Conservation (phyloP, 2,888 invertebrate species). For the Papilio elwesi region DNA sequence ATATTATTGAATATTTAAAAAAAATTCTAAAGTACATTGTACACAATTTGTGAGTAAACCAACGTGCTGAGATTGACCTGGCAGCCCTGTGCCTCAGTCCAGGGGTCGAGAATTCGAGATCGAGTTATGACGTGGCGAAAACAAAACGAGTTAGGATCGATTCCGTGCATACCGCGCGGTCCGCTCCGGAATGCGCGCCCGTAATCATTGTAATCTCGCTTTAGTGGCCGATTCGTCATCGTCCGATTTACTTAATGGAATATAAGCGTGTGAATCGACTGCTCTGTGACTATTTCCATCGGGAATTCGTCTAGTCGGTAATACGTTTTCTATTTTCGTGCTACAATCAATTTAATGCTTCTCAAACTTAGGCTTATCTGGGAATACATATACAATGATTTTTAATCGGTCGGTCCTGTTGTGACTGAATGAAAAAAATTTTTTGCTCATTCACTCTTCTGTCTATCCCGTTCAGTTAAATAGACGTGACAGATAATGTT, state of each 20-base stretch:
- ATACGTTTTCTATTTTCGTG: slow-evolving; percentile 52
- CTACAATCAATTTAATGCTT: slow-evolving; percentile 26
- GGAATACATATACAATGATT: background rate
- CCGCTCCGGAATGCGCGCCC: slow-evolving; percentile 73
- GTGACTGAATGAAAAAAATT: too few relatives aligned
- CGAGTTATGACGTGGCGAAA: slow-evolving; percentile 83
- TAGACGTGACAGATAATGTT: too few relatives aligned
- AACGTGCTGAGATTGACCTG: slow-evolving; percentile 50
- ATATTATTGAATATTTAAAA: too few relatives aligned
- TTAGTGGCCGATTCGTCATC: slow-evolving; percentile 81
- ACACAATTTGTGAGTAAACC: slow-evolving; percentile 30
- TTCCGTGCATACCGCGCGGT: slow-evolving; percentile 80
- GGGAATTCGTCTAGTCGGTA: slow-evolving; percentile 27
- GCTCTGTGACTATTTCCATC: slow-evolving; percentile 58
- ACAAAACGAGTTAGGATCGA: slow-evolving; percentile 80
- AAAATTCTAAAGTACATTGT: too few relatives aligned
- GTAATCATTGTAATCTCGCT: slow-evolving; percentile 81
- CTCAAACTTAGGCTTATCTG: background rate
- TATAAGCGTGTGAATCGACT: slow-evolving; percentile 76
- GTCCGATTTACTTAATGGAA: slow-evolving; percentile 81
- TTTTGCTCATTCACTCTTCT: too few relatives aligned
- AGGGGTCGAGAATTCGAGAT: slow-evolving; percentile 58
- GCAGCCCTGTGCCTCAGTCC: slow-evolving; percentile 52
- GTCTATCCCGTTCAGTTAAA: too few relatives aligned
- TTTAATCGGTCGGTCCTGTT: slow-evolving; percentile 1